Base-by-base conservation (phyloP, 2,888 invertebrate species). In the Protonemura montana region DNA sequence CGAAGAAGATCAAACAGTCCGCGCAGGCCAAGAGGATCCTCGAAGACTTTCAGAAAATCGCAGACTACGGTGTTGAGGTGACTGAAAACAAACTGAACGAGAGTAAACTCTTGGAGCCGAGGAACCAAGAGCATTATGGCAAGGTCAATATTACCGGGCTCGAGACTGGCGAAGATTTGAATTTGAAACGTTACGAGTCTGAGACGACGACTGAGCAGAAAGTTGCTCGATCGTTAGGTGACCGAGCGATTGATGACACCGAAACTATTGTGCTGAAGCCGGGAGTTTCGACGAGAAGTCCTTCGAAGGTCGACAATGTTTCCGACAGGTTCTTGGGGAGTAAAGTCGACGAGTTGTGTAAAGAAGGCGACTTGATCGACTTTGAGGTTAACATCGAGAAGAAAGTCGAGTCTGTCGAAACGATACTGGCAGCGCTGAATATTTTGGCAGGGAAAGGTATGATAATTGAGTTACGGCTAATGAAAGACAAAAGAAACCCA, bases 31-130 rank as follows among this genome's bases (percentile, higher is more conserved):
- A n/a, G 30, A 29, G 30, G 7, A 30, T 28, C 13, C 28, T 28
- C 27, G 28, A 81, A 30, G 81, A 81, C n/a, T 81, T 81, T n/a
- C 81, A 81, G 28, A 81, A 81, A 5, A 30, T 30, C 30, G 30
- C 28, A 6, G 28, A 81, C 6, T 29, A 29, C n/a, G 81, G 28
- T 10, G 28, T 29, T 5, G 81, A 81, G 30, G 78, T 78, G 7
- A 81, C 2, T 7, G 83, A 83, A 42, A 83, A 83, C 21, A 13
- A 30, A 27, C 27, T 84, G 25, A 59, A 84, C 28, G 76, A 84
- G 28, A 28, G 27, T n/a, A 84, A 76, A 27, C 28, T 84, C 0
- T 27, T 59, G 6, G 59, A 84, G 13, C 89, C 91, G 0, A 90
- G 91, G 13, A 81, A 81, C n/a, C 78, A 10, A 26, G 28, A 78